A percentile compares a stretch with the other conserved stretches of the same genome.
These are phyloP conservation scores for Polylopha cassiicola DNA, from an alignment of 2,888 invertebrate species.

Conservation along the genomic window DNA sequence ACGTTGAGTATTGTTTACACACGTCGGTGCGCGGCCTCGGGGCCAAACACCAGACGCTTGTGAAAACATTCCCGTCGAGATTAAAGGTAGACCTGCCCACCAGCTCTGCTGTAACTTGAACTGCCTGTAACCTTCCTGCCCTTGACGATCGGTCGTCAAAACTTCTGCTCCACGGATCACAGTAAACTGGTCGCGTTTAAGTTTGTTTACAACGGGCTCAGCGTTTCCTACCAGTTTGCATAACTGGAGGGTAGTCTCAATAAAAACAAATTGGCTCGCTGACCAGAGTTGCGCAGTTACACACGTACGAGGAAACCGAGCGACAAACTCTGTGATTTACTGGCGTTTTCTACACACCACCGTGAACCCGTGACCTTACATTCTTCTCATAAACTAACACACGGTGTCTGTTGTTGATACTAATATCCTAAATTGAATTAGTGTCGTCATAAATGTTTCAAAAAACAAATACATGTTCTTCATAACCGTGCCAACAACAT, in stretches of 20 bases:
- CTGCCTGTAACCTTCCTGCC: constrained; percentile 28
- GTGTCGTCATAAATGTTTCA: no score
- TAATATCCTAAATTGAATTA: no score
- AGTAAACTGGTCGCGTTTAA: constrained; percentile 48
- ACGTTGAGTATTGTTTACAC: constrained; percentile 70
- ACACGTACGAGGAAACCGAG: constrained; percentile 71
- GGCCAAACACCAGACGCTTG: constrained; percentile 61
- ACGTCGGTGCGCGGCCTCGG: constrained; percentile 59
- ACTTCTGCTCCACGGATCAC: constrained; percentile 38
- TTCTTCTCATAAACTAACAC: no score
- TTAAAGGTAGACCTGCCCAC: constrained; percentile 65
- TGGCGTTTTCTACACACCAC: constrained; percentile 3
- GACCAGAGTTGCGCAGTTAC: constrained; percentile 66
- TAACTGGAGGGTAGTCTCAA: constrained; percentile 75
- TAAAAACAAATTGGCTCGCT: constrained; percentile 75
- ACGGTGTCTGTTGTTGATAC: no score
- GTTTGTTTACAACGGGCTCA: constrained; percentile 72
- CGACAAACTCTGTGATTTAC: constrained; percentile 40
- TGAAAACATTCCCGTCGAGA: constrained; percentile 69
- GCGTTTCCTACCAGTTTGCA: constrained; percentile 73
- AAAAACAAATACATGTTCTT: not conserved
- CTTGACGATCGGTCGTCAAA: constrained; percentile 20
- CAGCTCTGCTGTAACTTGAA: constrained; percentile 40
- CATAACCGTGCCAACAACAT: not conserved
- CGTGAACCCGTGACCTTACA: no score